These are phyloP conservation scores for Holotrichia oblita DNA, from an alignment of 1,140 invertebrate species.

Conservation along the genomic window DNA sequence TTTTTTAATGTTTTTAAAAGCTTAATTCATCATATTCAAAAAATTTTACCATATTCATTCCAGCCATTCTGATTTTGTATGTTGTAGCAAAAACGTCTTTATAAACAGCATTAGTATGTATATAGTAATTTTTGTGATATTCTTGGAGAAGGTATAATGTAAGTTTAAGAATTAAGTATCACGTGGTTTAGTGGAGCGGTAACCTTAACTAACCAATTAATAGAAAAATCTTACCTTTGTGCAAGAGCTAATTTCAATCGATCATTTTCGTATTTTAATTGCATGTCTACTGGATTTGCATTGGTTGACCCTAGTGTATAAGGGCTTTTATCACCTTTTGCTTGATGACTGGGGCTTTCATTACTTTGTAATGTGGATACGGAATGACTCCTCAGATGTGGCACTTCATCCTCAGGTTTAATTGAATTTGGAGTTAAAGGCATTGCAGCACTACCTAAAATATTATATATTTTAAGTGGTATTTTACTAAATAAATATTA, in stretches of 20 bases:
- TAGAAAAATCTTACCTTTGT: constrained; percentile 87
- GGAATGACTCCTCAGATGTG: constrained; percentile 66
- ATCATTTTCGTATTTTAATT: constrained; percentile 97
- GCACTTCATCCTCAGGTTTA: constrained; percentile 54
- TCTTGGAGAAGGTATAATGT: too few relatives aligned
- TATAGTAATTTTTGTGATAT: too few relatives aligned
- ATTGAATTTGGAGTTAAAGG: constrained; percentile 46
- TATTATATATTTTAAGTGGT: neutral
- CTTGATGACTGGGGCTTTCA: constrained; percentile 72
- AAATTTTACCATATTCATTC: too few relatives aligned
- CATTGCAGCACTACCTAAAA: constrained; percentile 50
- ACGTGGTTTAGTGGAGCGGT: too few relatives aligned
- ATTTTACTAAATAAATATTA: too few relatives aligned
- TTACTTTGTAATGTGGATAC: constrained; percentile 64
- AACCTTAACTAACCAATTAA: neutral
- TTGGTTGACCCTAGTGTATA: constrained; percentile 59
- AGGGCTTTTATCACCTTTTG: constrained; percentile 59
- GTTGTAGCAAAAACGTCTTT: too few relatives aligned
- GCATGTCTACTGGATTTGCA: constrained; percentile 76
- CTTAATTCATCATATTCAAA: too few relatives aligned
- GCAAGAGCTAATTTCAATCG: constrained; percentile 93
- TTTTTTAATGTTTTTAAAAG: too few relatives aligned
- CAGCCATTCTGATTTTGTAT: too few relatives aligned
- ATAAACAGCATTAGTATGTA: too few relatives aligned
- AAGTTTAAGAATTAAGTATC: too few relatives aligned